These are phyloP conservation scores for Apamea anceps DNA, from an alignment of 2,888 invertebrate genomes.

Conservation along the genomic window DNA sequence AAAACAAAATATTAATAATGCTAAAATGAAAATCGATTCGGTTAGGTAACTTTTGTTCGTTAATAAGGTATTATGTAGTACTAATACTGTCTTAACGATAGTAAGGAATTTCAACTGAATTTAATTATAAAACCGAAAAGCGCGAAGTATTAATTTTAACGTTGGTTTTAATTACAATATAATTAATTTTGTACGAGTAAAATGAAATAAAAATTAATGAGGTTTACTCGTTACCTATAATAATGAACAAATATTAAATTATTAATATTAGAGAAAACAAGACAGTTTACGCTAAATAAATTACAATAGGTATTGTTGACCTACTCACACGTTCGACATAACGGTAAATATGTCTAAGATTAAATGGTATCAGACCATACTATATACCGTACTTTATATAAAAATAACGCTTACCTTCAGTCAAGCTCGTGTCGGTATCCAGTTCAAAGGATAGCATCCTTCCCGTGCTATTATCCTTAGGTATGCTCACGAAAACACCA, in stretches of 20 bases:
- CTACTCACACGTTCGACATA: background rate
- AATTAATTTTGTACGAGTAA: too few relatives aligned
- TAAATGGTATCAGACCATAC: background rate
- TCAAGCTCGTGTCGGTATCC: slow-evolving; percentile 72
- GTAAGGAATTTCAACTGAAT: background rate
- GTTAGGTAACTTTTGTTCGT: background rate
- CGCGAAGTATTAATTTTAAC: background rate
- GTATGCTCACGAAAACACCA: slow-evolving; percentile 81
- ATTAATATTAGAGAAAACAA: background rate
- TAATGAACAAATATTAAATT: background rate
- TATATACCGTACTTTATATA: background rate
- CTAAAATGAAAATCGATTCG: background rate
- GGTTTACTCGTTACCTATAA: background rate
- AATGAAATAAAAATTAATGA: background rate
- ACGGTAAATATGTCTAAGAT: background rate
- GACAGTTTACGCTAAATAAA: background rate
- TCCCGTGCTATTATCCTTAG: slow-evolving; percentile 73
- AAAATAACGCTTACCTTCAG: slow-evolving; percentile 75
- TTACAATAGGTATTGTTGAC: too few relatives aligned
- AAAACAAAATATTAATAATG: background rate
- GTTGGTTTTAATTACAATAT: too few relatives aligned
- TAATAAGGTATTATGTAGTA: background rate
- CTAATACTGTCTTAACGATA: background rate
- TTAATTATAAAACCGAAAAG: background rate
- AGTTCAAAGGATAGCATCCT: slow-evolving; percentile 82